A percentile compares a stretch with the other conserved stretches of the same genome.
phyloP scores from a whole-genome alignment of 2,888 invertebrate species.

The Mesochorus sp. region DNA sequence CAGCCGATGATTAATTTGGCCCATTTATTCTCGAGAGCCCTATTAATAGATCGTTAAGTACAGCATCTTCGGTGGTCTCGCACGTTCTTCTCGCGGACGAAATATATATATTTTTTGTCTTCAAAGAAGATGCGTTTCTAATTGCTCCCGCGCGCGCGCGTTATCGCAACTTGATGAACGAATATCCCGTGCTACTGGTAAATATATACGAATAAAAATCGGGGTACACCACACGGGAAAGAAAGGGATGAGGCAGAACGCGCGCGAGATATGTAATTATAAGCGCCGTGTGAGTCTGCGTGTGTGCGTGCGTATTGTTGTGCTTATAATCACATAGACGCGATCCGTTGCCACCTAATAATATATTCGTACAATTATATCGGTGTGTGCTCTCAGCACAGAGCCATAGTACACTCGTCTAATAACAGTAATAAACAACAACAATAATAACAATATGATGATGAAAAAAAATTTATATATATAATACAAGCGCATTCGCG shows the following conservation, averaged over 20 bases:
- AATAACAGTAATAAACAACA: too few species aligned
- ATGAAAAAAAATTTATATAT: too few species aligned
- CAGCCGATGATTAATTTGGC: not conserved
- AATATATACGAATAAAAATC: conserved; percentile 6
- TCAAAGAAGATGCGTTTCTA: conserved; percentile 22
- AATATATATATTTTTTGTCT: not conserved
- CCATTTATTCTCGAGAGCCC: not conserved
- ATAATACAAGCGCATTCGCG: too few species aligned
- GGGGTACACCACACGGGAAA: not conserved
- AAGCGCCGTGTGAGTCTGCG: not conserved
- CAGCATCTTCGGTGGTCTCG: conserved; percentile 40
- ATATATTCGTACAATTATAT: too few species aligned
- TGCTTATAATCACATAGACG: not conserved
- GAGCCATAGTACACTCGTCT: too few species aligned
- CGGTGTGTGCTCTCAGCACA: too few species aligned
- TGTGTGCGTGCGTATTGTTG: not conserved
- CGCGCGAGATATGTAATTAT: not conserved
- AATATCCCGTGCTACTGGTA: not conserved
- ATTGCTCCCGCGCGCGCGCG: not conserved
- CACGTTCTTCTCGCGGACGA: not conserved
- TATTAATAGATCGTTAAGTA: conserved; percentile 52
- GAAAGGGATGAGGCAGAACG: not conserved
- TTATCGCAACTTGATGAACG: conserved; percentile 32
- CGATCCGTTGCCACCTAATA: conserved; percentile 16
- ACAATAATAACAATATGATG: too few species aligned